Percentiles rank a stretch among this genome's conserved stretches.
phyloP scores from a whole-genome alignment of 2,888 invertebrate genomes.

The Dasysyrphus tricinctus region DNA sequence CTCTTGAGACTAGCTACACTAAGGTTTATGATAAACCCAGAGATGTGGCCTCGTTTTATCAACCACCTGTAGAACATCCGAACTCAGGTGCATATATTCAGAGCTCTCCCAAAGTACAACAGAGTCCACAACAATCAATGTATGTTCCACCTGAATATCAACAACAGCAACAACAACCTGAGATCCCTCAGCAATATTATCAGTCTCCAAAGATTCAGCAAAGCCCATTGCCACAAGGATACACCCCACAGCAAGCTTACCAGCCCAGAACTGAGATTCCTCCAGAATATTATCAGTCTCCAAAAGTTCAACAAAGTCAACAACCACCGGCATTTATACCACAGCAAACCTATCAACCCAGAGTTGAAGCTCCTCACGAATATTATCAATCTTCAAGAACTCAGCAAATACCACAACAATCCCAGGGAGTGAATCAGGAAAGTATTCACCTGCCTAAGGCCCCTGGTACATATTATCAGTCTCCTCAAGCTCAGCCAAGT shows the following conservation, averaged over 20 bases:
- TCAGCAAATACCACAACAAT: constrained; percentile 7
- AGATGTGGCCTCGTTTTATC: constrained; percentile 36
- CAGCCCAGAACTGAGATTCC: not conserved
- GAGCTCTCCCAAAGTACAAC: constrained; percentile 9
- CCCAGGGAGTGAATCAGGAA: not conserved
- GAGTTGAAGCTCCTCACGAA: constrained; percentile 2
- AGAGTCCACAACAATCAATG: constrained; percentile 15
- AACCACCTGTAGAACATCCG: constrained; percentile 15
- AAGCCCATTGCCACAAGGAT: constrained; percentile 13
- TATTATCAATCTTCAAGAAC: constrained; percentile 29
- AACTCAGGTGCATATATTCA: constrained; percentile 2
- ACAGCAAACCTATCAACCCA: constrained; percentile 11
- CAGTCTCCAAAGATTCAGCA: constrained; percentile 40
- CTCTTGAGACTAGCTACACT: constrained; percentile 64
- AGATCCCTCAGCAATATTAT: constrained; percentile 26
- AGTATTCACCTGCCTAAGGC: not conserved
- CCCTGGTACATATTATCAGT: constrained; percentile 5
- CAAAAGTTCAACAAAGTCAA: constrained; percentile 25
- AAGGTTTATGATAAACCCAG: constrained; percentile 67
- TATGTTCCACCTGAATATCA: constrained; percentile 31
- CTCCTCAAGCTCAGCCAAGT: constrained; percentile 27
- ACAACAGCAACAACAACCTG: constrained; percentile 13
- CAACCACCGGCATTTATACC: constrained; percentile 9
- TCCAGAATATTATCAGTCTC: constrained; percentile 21
- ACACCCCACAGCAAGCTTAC: constrained; percentile 16